Conservation (phyloP, 2,113 vertebrate genomes). For the Salvelinus sp. region DNA sequence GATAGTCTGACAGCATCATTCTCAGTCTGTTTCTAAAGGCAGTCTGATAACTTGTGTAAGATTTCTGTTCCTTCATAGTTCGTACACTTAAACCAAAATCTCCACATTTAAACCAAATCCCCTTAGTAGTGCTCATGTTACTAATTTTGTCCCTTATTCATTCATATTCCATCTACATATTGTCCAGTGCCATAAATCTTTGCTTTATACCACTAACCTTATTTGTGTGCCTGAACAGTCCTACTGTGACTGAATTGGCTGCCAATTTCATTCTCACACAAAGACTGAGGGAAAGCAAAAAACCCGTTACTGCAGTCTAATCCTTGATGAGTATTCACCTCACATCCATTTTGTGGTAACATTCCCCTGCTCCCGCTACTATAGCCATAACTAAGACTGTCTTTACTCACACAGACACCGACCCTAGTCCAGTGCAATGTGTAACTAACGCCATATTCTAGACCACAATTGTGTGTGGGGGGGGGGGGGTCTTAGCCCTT, state of each 20-base stretch:
- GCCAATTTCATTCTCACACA: neutral
- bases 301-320: neutral
- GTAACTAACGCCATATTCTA: constrained; percentile 54
- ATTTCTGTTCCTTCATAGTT: constrained; percentile 13
- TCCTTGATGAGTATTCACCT: neutral
- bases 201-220: neutral
- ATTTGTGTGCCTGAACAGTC: neutral
- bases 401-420: constrained; percentile 54
- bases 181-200: constrained; percentile 9
- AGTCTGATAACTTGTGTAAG: constrained; percentile 23
- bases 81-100: constrained; percentile 53
- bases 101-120: constrained; percentile 7
- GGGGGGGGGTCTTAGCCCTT: neutral
- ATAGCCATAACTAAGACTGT: constrained; percentile 60
- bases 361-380: constrained; percentile 13
- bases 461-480: constrained; percentile 42
- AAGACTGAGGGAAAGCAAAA: neutral
- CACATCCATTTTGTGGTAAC: neutral
- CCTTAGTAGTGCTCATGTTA: neutral
- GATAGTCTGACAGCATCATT: constrained; percentile 33
- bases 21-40: constrained; percentile 27
- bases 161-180: neutral
- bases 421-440: constrained; percentile 44
- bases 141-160: neutral
- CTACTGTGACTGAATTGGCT: neutral